Evolutionary conservation across 2,113 vertebrate species (phyloP), one percentile per base, ranked within the genome.

Genomic region (Megalops atlanticus): DNA sequence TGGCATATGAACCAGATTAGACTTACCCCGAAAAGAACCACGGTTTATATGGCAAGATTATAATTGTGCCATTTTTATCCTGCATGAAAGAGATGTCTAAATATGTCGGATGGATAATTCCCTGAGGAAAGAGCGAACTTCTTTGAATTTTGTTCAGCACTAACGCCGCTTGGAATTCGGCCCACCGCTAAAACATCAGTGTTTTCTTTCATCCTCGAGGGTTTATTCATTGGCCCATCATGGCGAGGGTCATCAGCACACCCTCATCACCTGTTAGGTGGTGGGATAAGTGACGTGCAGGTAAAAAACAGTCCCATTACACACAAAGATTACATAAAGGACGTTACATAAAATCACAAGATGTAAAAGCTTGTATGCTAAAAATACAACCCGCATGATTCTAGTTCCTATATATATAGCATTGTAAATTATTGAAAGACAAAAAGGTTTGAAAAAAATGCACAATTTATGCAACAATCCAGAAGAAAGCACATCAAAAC

Each of bases 271-370:
- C 49, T 27, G 27, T 54, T 58, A 27, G n/a, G 58, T 4, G 40
- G 38, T 0, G 18, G 71, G 39, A 54, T 40, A 72, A 58, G 15
- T 35, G 24, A 52, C 21, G 58, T 31, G 18, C 58, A 70, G 77
- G 81, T 86, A 80, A 41, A 41, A 82, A 89, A 86, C 81, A 49
- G 73, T 78, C 39, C 82, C 85, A 85, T 84, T 88, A 87, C 91
- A 89, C 75, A 69, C 75, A 82, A 54, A 82, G 87, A 86, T 93
- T 91, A 92, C 77, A 87, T 91, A 91, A 91, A 89, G 82, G 79
- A 78, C 79, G 85, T 93, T 92, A 91, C 85, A 87, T 92, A 93
- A 93, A 87, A 27, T 77, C 74, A 58, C 76, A 47, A 81, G 72
- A 75, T 70, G 64, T 33, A 54, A 35, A 80, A 0, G 14, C 41